A percentile compares a stretch with the other conserved stretches of the same genome.
These are phyloP conservation scores for Prochilodus magdalenae DNA, from an alignment of 2,113 vertebrate species.

Conservation along the genomic window DNA sequence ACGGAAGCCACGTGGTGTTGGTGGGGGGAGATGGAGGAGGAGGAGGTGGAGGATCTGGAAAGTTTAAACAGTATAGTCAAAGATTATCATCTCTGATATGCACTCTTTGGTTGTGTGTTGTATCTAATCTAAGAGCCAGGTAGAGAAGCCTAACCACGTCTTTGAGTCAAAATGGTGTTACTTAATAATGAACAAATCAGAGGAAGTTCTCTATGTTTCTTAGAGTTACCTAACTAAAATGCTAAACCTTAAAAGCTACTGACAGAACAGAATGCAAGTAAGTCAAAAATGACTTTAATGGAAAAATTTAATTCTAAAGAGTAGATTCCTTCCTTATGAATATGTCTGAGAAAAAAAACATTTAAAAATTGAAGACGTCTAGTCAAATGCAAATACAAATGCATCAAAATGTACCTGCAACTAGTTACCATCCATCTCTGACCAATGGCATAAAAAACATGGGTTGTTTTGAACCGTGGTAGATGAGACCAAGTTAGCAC, in stretches of 20 bases:
- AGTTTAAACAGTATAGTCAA: background rate
- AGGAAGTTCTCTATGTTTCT: too few relatives aligned
- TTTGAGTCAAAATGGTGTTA: too few relatives aligned
- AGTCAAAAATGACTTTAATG: too few relatives aligned
- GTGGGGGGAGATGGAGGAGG: slow-evolving; percentile 54
- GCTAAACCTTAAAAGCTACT: too few relatives aligned
- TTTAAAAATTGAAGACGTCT: too few relatives aligned
- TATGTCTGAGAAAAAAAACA: too few relatives aligned
- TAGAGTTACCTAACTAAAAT: too few relatives aligned
- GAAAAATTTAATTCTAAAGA: too few relatives aligned
- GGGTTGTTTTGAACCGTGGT: background rate
- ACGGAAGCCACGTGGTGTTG: slow-evolving; percentile 70
- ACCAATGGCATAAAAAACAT: background rate
- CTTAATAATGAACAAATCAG: background rate
- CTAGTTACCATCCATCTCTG: background rate
- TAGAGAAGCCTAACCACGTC: background rate
- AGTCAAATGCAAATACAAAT: too few relatives aligned
- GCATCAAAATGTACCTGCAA: too few relatives aligned
- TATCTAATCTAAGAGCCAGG: background rate
- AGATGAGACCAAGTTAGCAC: background rate
- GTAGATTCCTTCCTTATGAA: too few relatives aligned
- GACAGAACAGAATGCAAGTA: too few relatives aligned
- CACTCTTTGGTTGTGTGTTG: background rate
- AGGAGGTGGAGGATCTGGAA: slow-evolving; percentile 43
- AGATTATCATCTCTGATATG: background rate